Evolutionary conservation across 2,888 invertebrate genomes (phyloP).

Genomic region (Xestia sexstrigata): DNA sequence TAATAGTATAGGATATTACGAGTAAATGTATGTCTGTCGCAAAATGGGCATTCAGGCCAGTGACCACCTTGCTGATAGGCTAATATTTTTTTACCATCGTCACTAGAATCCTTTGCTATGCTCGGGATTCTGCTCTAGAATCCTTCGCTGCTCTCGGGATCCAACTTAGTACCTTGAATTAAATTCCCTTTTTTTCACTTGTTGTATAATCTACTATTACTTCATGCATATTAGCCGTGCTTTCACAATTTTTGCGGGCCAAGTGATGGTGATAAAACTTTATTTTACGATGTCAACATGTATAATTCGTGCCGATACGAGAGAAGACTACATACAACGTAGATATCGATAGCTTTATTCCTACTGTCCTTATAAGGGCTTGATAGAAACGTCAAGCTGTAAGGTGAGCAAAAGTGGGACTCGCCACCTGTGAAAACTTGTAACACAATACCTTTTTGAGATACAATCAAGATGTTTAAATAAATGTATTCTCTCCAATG

Average conservation of each 20-base stretch:
- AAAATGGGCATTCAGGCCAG: not conserved
- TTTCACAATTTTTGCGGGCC: no score
- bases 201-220: no score
- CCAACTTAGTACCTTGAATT: no score
- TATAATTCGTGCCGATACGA: not conserved
- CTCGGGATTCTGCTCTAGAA: no score
- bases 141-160: no score
- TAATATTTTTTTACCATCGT: not conserved
- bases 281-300: not conserved
- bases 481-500: not conserved
- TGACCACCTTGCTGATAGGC: no score
- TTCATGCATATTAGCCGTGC: no score
- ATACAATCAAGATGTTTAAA: conserved; percentile 7
- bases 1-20: no score
- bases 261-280: not conserved
- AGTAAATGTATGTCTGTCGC: no score
- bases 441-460: conserved; percentile 23
- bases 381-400: conserved; percentile 41
- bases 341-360: conserved; percentile 16
- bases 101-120: no score
- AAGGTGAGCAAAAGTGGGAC: conserved; percentile 40
- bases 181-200: no score
- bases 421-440: conserved; percentile 31
- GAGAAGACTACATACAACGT: not conserved
- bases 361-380: conserved; percentile 14